Evolutionary conservation across 2,113 vertebrate species (phyloP).

Genomic region (Amblyornis subalaris): DNA sequence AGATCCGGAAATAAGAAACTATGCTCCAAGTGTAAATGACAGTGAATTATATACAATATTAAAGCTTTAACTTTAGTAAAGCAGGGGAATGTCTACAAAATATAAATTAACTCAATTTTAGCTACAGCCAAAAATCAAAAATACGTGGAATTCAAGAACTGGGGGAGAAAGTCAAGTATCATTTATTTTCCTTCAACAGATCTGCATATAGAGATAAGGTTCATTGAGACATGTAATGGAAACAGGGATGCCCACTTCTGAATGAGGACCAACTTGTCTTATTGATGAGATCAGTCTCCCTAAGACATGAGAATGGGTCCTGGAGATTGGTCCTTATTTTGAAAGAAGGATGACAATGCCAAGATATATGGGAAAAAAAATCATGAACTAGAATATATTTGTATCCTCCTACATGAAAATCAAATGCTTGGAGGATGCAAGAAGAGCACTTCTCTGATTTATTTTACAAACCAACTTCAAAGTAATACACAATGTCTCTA

Average conservation of each 20-base stretch:
- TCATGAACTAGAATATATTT: background rate
- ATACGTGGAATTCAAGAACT: background rate
- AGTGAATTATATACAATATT: background rate
- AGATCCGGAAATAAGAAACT: background rate
- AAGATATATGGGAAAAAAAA: background rate
- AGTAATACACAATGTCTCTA: background rate
- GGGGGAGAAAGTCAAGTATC: background rate
- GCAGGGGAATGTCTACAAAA: background rate
- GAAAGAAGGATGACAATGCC: background rate
- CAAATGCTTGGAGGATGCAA: background rate
- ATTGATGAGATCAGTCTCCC: background rate
- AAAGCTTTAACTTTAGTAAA: background rate
- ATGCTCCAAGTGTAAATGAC: background rate
- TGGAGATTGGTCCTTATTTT: background rate
- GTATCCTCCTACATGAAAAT: background rate
- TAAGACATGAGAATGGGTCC: background rate
- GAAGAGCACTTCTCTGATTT: background rate
- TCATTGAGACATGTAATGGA: background rate
- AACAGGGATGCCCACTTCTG: background rate
- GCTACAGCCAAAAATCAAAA: background rate
- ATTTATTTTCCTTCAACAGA: background rate
- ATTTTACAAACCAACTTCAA: background rate
- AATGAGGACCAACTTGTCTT: background rate
- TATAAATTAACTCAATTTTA: background rate
- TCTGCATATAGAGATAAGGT: background rate